A percentile compares a stretch with the other conserved stretches of the same genome.
Conservation (phyloP, 92 coral and sea anemone species). For the Palythoa grandiflora region DNA sequence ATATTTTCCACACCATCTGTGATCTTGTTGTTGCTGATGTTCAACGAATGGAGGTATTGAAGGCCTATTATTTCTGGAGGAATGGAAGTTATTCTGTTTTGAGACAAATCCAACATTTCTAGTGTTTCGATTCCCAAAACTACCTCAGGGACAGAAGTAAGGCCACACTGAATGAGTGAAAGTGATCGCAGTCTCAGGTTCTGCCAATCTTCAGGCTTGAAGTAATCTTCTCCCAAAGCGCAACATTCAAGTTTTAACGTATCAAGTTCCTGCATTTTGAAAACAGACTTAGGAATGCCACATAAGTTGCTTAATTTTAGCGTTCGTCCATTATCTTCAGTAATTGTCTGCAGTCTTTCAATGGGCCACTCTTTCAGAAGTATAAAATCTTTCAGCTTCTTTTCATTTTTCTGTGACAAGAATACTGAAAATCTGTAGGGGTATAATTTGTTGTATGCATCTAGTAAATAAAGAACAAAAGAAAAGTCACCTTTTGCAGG, state of each 20-base stretch:
- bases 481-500: conserved; percentile 58
- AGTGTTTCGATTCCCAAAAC: conserved; percentile 46
- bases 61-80: conserved; percentile 31
- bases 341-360: conserved; percentile 30
- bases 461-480: conserved; percentile 58
- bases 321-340: conserved; percentile 53
- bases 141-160: conserved; percentile 52
- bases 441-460: conserved; percentile 54
- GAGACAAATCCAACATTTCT: conserved; percentile 54
- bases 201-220: conserved; percentile 34
- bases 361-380: conserved; percentile 67
- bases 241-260: conserved; percentile 42
- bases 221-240: conserved; percentile 44
- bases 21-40: conserved; percentile 50
- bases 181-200: conserved; percentile 53
- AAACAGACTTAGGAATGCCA: conserved; percentile 69
- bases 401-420: conserved; percentile 57
- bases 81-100: conserved; percentile 48
- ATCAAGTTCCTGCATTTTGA: conserved; percentile 47
- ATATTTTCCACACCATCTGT: conserved; percentile 49
- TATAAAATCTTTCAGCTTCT: conserved; percentile 45
- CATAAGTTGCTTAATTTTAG: conserved; percentile 40
- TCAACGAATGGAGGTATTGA: conserved; percentile 31
- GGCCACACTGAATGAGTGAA: conserved; percentile 45
- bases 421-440: conserved; percentile 52